Conservation (phyloP, 2,113 vertebrate species). For the Hystrix cristata region DNA sequence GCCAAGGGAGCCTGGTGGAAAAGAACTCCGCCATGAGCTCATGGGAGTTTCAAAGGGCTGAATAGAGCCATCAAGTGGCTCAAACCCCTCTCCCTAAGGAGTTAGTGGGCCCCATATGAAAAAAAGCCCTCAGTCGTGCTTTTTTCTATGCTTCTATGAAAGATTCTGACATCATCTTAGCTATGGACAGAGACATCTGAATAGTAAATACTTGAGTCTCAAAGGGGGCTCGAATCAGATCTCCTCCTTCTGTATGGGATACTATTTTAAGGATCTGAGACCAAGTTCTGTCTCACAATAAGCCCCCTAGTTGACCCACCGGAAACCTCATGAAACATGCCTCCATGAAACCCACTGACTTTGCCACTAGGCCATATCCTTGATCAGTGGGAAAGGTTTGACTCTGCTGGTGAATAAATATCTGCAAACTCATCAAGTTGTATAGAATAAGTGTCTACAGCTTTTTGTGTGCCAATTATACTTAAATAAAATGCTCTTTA, state of each 20-base stretch:
- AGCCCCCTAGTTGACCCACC: not conserved
- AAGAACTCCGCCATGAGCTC: too few species aligned
- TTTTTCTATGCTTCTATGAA: not conserved
- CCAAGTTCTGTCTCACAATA: not conserved
- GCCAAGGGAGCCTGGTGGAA: too few species aligned
- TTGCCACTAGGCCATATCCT: not conserved
- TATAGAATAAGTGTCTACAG: not conserved
- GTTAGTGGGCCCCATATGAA: not conserved
- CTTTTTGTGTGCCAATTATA: not conserved
- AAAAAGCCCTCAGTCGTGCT: too few species aligned
- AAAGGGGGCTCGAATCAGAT: not conserved
- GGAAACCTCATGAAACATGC: not conserved
- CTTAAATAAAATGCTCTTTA: not conserved
- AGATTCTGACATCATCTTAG: not conserved
- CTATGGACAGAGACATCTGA: not conserved
- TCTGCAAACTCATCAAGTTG: not conserved
- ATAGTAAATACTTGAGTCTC: not conserved
- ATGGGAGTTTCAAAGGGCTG: too few species aligned
- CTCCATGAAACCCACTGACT: not conserved
- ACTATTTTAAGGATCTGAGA: not conserved
- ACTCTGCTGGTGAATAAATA: not conserved
- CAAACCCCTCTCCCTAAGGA: not conserved
- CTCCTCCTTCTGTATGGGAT: not conserved
- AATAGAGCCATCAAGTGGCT: not conserved
- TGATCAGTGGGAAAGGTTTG: not conserved